Base-by-base conservation (phyloP, 2,113 vertebrate genomes). In the Guaruba guarouba region DNA sequence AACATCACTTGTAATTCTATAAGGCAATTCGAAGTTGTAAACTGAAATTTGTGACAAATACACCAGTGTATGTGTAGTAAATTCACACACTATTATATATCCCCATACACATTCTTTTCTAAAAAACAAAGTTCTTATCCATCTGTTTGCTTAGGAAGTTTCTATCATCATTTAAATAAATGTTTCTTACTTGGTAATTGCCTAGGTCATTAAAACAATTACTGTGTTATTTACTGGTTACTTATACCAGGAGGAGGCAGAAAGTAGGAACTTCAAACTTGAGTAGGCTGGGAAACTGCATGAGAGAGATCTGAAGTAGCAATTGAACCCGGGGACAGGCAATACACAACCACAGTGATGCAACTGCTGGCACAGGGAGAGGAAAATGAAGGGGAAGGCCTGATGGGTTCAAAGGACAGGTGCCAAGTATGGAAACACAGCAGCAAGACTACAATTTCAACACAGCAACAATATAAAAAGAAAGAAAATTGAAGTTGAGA, bases 161-260 rank as follows among this genome's bases (percentile, higher is more conserved):
- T 80, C 37, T 76, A 68, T 43, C 59, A 69, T 71, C 19, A 54
- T 46, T 81, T 80, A 78, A 92, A 92, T 67, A 95, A 90, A 73
- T 66, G n/a, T 17, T 77, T 87, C 63, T 78, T 78, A 46, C 33
- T 48, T 48, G 29, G 13, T 52, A 91, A 91, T 68, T 82, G 48
- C 31, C 77, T 52, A 68, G 29, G 18, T 79, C 39, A 95, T 92
- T 78, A 82, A 84, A 92, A 81, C 81, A 95, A 91, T 90, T 71
- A 94, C 29, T 49, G 14, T 27, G 29, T 52, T 93, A 52, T 37
- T 51, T 9, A 92, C 79, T 84, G n/a, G 8, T 28, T 92, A 86
- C 28, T 92, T 81, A 43, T 55, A 90, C 0, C 3, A 90, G 39
- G 68, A 92, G 35, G 37, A 73, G 20, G 39, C 48, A 92, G 39